Percentiles rank a stretch among this genome's conserved stretches.
These are phyloP conservation scores for Heliconius ismenius DNA, from an alignment of 2,888 invertebrate species.

Conservation along the genomic window DNA sequence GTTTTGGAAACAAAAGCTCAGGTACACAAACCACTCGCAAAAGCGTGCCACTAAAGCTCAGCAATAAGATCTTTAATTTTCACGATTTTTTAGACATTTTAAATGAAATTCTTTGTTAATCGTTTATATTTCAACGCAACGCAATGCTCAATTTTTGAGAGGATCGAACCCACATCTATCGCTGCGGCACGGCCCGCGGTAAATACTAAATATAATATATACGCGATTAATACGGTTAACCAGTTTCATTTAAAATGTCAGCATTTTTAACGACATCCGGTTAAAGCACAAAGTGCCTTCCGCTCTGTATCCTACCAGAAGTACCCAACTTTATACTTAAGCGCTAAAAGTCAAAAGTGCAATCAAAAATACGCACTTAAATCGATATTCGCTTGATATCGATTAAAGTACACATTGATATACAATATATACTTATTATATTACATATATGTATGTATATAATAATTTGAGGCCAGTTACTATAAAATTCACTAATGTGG, in stretches of 20 bases:
- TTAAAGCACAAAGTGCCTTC: conserved; percentile 48
- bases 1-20: conserved; percentile 10
- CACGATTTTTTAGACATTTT: background rate
- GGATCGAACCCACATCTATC: too few relatives aligned
- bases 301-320: conserved; percentile 41
- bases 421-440: background rate
- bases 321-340: conserved; percentile 6
- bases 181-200: background rate
- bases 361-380: background rate
- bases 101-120: background rate
- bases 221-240: background rate
- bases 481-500: conserved; percentile 43
- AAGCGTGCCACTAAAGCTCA: conserved; percentile 60
- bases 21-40: conserved; percentile 43
- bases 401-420: background rate
- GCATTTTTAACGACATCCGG: conserved; percentile 48
- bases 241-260: background rate
- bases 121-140: background rate
- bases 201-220: background rate
- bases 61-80: conserved; percentile 48
- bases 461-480: conserved; percentile 39
- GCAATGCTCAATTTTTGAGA: background rate
- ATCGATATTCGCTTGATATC: background rate
- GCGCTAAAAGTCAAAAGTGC: conserved; percentile 6
- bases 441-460: background rate